Evolutionary conservation across 2,797 vertebrate genomes (phyloP), one percentile per base, ranked within the genome.

Genomic region (Emydoidea blandingii): DNA sequence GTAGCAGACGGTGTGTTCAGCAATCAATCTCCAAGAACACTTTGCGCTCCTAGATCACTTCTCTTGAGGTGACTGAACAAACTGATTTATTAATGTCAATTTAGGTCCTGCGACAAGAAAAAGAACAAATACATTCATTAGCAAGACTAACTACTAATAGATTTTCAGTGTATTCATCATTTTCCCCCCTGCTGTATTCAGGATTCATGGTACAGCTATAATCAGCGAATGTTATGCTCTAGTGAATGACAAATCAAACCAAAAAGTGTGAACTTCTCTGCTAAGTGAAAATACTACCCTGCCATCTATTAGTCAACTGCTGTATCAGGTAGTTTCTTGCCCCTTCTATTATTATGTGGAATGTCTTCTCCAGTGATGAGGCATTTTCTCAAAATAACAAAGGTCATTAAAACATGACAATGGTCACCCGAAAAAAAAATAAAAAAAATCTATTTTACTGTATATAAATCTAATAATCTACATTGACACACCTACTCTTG

Each of bases 81-180:
- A 85, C 23, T 80, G 53, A 31, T 25, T 34, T 41, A 52, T 41
- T 56, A 16, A 44, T n/a, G 54, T 56, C 27, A 59, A 87, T 53
- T 49, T 41, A 4, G 68, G n/a, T 5, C 7, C 82, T 41, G 91
- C 31, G 87, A 94, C 84, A 88, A 11, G 90, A 89, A 79, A 83
- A 91, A 47, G 54, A 91, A 85, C 87, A 86, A 88, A 92, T 89
- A 65, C 41, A 19, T 81, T 94, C 89, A 96, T 97, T 94, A 96
- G 94, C 95, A 95, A 96, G 94, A 96, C 94, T 95, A 97, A 97
- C 96, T 91, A 94, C 94, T 56, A 91, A 54, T 92, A 91, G 88
- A 95, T 94, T 96, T 91, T 94, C 96, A 92, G 41, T 76, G 91
- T 93, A 97, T 96, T 96, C 94, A 97, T 97, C 96, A 96, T 96